These are phyloP conservation scores for Catagonus wagneri DNA, from an alignment of 2,113 vertebrate genomes.

Conservation along the genomic window DNA sequence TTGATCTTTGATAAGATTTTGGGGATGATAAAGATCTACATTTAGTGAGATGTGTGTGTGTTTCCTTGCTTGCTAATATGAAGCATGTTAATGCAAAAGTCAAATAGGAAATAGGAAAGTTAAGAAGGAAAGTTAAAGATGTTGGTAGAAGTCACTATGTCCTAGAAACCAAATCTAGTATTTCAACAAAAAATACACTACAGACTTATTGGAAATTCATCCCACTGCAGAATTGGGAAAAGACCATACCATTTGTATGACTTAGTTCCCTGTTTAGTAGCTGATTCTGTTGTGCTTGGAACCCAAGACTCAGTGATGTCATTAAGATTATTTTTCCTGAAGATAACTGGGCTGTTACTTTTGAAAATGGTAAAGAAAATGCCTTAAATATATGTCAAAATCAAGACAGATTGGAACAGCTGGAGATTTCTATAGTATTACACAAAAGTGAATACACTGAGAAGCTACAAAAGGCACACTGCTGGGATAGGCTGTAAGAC, in stretches of 20 bases:
- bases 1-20: neutral
- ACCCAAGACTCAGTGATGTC: neutral
- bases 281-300: neutral
- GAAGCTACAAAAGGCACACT: neutral
- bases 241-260: neutral
- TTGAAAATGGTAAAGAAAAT: slow-evolving; percentile 51
- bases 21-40: neutral
- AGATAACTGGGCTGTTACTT: slow-evolving; percentile 34
- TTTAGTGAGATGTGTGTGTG: neutral
- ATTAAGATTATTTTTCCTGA: neutral
- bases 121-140: slow-evolving; percentile 9
- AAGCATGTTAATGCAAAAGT: neutral
- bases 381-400: neutral
- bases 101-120: slow-evolving; percentile 19
- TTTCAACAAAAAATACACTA: neutral
- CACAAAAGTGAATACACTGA: neutral
- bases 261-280: slow-evolving; percentile 2
- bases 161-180: neutral
- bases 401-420: slow-evolving; percentile 35
- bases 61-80: neutral
- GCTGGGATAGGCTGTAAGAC: neutral
- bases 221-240: neutral
- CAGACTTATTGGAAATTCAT: neutral
- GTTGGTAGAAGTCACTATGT: neutral
- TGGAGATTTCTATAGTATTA: slow-evolving; percentile 30